Percentiles rank a stretch among this genome's conserved stretches.
Evolutionary conservation across 2,113 vertebrate genomes (phyloP).

Genomic region (Microtus ochrogaster): DNA sequence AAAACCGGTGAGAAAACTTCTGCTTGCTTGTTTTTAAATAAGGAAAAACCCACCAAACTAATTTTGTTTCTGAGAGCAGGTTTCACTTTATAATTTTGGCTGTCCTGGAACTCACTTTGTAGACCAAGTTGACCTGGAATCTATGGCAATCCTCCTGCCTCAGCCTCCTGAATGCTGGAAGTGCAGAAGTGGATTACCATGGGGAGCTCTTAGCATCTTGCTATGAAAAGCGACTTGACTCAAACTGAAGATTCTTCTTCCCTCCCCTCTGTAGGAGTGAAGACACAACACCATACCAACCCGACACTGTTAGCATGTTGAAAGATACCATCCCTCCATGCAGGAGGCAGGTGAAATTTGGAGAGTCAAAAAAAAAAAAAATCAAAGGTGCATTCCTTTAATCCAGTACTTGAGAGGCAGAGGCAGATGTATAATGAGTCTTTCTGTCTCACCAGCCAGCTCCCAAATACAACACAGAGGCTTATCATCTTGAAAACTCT

Average conservation of each 20-base stretch:
- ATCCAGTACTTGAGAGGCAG: neutral
- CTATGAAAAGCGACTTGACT: neutral
- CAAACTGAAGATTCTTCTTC: neutral
- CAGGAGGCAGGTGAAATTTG: neutral
- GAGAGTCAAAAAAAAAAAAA: conserved; percentile 33
- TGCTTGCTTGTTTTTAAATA: neutral
- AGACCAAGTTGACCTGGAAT: neutral
- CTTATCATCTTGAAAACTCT: neutral
- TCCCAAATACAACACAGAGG: neutral
- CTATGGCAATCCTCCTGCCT: neutral
- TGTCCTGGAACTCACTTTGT: neutral
- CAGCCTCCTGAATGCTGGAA: neutral
- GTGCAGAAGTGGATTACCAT: neutral
- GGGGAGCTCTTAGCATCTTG: neutral
- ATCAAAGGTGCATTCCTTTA: neutral
- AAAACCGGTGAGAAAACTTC: neutral
- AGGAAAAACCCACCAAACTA: no score
- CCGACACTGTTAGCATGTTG: conserved; percentile 24
- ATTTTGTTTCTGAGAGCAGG: neutral
- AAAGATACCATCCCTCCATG: neutral
- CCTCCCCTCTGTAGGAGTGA: neutral
- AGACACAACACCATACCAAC: neutral
- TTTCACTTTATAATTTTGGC: neutral
- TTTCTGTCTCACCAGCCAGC: neutral
- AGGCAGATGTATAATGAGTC: neutral